Conservation (phyloP, 2,888 invertebrate species). For the Acleris emargana region DNA sequence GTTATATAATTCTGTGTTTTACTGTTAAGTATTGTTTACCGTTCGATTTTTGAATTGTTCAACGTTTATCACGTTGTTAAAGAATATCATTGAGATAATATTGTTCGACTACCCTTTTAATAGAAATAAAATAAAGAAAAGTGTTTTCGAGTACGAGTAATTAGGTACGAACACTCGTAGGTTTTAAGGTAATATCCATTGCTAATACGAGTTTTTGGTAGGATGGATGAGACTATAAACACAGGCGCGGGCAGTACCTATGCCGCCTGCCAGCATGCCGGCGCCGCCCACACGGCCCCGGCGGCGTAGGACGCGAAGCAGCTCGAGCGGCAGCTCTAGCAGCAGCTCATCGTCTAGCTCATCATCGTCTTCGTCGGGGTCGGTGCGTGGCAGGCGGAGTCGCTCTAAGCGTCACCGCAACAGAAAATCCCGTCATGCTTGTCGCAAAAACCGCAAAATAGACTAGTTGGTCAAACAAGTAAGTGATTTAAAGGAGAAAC, state of each 20-base stretch:
- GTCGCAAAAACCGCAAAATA: not conserved
- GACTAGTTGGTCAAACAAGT: not conserved
- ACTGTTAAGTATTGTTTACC: too few relatives aligned
- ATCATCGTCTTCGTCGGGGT: too few relatives aligned
- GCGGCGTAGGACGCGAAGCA: not conserved
- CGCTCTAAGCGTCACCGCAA: not conserved
- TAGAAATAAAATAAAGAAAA: not conserved
- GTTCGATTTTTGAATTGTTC: too few relatives aligned
- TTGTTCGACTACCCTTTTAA: not conserved
- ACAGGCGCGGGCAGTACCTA: not conserved
- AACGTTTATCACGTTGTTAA: too few relatives aligned
- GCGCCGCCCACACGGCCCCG: not conserved
- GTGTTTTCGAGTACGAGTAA: not conserved
- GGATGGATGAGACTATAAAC: not conserved
- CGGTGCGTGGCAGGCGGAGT: not conserved
- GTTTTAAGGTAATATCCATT: not conserved
- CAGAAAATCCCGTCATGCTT: not conserved
- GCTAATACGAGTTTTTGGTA: not conserved
- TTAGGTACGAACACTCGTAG: too few relatives aligned
- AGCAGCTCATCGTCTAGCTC: not conserved
- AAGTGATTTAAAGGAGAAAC: too few relatives aligned
- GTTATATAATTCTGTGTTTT: too few relatives aligned
- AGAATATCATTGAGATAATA: not conserved
- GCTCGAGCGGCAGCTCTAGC: not conserved
- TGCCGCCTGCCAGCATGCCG: not conserved